These are phyloP conservation scores for Pteropus rufus DNA, from an alignment of 2,797 vertebrate genomes.

Conservation along the genomic window DNA sequence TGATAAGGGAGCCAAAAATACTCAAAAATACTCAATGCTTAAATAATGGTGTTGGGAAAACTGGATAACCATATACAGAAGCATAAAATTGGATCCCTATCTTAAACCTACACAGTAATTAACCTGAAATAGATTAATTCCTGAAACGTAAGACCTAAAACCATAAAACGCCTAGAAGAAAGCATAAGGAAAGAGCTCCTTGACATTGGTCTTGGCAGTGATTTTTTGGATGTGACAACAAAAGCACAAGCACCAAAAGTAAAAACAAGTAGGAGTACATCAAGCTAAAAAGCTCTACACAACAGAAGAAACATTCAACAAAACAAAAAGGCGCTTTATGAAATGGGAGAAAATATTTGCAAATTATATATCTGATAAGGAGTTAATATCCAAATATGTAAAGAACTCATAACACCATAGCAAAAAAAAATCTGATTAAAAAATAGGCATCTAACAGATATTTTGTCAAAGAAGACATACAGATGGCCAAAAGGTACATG, in stretches of 20 bases:
- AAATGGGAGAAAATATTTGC: background rate
- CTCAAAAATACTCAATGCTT: background rate
- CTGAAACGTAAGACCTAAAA: background rate
- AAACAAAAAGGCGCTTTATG: background rate
- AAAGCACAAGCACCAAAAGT: background rate
- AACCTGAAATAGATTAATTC: background rate
- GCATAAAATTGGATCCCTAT: background rate
- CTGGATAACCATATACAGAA: background rate
- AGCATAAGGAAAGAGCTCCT: background rate
- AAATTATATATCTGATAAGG: background rate
- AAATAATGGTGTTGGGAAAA: background rate
- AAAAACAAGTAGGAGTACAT: background rate
- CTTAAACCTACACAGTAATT: background rate
- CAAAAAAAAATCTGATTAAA: background rate
- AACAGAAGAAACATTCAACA: background rate
- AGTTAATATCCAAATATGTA: background rate
- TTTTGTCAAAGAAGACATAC: background rate
- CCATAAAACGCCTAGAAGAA: background rate
- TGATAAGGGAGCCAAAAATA: background rate
- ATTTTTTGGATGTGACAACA: background rate
- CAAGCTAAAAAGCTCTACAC: background rate
- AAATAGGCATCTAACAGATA: background rate
- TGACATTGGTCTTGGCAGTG: background rate
- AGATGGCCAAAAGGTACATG: background rate
- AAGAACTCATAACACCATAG: background rate